A percentile compares a stretch with the other conserved stretches of the same genome.
Evolutionary conservation across 2,113 vertebrate species (phyloP).

Genomic region (Zosterops hypoxanthus): DNA sequence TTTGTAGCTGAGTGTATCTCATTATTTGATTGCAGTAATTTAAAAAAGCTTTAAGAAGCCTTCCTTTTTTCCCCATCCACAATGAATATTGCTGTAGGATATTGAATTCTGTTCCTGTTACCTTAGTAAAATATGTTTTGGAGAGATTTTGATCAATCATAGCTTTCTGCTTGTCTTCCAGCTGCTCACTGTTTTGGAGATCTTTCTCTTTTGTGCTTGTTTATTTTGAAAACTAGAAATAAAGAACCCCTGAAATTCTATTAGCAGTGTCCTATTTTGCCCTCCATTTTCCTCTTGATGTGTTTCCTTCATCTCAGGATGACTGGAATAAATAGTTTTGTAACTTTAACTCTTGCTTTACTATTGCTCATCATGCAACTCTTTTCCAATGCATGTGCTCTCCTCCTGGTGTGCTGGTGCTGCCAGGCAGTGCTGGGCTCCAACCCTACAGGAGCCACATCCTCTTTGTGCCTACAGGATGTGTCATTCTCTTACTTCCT

Average conservation of each 20-base stretch:
- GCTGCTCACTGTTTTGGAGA: background rate
- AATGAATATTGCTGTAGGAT: background rate
- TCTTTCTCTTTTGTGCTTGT: background rate
- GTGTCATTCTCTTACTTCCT: background rate
- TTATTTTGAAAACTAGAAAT: background rate
- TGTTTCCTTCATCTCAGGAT: background rate
- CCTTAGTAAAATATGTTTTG: background rate
- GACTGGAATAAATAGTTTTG: background rate
- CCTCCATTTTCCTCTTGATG: background rate
- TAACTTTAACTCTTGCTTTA: background rate
- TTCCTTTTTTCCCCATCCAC: background rate
- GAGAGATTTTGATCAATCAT: background rate
- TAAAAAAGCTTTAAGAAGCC: constrained; percentile 7
- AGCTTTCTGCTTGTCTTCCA: background rate
- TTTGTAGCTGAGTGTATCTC: background rate
- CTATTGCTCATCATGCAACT: rapidly evolving
- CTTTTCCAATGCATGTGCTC: rapidly evolving
- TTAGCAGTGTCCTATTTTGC: background rate
- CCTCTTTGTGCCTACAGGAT: background rate
- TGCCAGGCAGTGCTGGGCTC: background rate
- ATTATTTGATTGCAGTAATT: background rate
- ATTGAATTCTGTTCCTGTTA: background rate
- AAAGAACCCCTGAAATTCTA: background rate
- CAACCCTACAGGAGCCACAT: background rate
- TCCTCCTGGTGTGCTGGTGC: background rate